Base-by-base conservation (phyloP, 2,888 invertebrate species). In the Nemotelus pantherinus region DNA sequence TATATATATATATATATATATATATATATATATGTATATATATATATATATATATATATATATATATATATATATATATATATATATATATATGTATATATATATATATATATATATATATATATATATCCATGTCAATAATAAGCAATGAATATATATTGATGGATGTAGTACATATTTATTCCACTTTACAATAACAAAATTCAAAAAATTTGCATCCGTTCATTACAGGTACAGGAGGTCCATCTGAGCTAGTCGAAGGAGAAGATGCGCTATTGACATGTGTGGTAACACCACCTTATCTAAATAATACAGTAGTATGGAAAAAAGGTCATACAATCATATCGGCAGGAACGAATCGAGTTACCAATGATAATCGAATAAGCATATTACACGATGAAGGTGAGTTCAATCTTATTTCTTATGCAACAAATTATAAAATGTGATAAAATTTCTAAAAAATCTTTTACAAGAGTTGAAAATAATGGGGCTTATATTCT, bases 181-280 rank as follows among this genome's bases (percentile, higher is more conserved):
- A 25, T 25, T 25, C 25, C 25, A 25, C 25, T 25, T 25, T 25
- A 25, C 25, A 25, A 25, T 1, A 25, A 25, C 25, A 25, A 25
- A 25, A 25, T 25, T 25, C 25, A 50, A 10, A 50, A 50, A 50
- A 50, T 50, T 50, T 7, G 50, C 50, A 50, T 50, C 25, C 25
- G 25, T 25, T 25, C 25, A 25, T 25, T 25, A 43, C 70, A 87
- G 87, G 84, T 79, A 87, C 86, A 78, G 86, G 86, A 78, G 87
- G 87, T 74, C 87, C 87, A 67, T 84, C 85, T 43, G 71, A 84
- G 82, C 90, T 91, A 53, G 89, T 89, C 82, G 91, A 91, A 83
- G 94, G 94, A 9, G 94, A 94, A 82, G 94, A 94, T 84, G 94
- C 94, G 2, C 88, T 94, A 58, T 89, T 95, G 70, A 95, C 94